phyloP scores from a whole-genome alignment of 2,888 invertebrate genomes.

The Ophion costatus region DNA sequence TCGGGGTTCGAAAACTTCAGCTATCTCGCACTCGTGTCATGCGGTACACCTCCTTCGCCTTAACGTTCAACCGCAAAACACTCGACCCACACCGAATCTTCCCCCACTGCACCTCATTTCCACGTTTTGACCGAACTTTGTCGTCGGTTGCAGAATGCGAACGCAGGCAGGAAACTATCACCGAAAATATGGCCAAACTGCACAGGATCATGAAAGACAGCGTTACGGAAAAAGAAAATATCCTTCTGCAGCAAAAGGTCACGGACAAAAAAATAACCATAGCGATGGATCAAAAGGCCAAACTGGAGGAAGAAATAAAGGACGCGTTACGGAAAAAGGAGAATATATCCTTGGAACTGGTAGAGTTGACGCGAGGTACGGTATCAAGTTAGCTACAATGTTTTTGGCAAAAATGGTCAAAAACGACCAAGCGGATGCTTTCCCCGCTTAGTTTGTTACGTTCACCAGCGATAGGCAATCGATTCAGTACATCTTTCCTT shows the following conservation, averaged over 20 bases:
- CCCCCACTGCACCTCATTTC: too few relatives aligned
- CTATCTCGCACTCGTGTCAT: too few relatives aligned
- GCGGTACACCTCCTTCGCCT: too few relatives aligned
- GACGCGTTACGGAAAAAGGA: constrained; percentile 70
- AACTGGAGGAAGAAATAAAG: constrained; percentile 67
- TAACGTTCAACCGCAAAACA: too few relatives aligned
- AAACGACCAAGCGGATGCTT: neutral
- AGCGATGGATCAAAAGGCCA: constrained; percentile 63
- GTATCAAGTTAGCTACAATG: neutral
- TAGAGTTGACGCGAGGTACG: constrained; percentile 76
- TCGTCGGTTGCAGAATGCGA: constrained; percentile 62
- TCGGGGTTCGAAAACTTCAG: too few relatives aligned
- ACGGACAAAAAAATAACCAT: constrained; percentile 73
- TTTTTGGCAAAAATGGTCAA: neutral
- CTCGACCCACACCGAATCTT: neutral
- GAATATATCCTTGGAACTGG: constrained; percentile 71
- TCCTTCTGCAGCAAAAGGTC: constrained; percentile 72
- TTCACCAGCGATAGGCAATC: neutral
- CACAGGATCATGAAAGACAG: constrained; percentile 55
- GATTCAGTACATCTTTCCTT: too few relatives aligned
- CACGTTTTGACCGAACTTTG: neutral
- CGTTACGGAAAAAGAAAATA: constrained; percentile 64
- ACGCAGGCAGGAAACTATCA: constrained; percentile 52
- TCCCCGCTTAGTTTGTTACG: neutral
- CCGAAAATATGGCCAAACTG: constrained; percentile 62